Evolutionary conservation across 2,888 invertebrate genomes (phyloP).

Genomic region (Phyllotreta cruciferae): DNA sequence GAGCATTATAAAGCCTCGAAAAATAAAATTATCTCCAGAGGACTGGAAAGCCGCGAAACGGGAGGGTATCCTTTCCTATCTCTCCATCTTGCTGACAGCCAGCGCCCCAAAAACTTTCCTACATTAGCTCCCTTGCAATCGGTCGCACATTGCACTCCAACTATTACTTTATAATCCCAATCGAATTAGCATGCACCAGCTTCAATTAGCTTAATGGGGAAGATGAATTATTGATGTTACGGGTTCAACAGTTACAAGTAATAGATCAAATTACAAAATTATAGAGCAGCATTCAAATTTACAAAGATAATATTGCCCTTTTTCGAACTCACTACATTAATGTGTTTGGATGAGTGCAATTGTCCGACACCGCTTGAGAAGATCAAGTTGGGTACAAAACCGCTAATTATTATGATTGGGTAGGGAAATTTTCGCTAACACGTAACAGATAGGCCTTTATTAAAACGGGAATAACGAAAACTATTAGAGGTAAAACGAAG

Average conservation of each 20-base stretch:
- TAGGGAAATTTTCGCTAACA: conserved; percentile 25
- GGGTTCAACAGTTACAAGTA: too few relatives aligned
- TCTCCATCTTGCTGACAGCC: conserved; percentile 21
- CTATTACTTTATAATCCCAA: background rate
- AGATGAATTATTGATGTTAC: too few relatives aligned
- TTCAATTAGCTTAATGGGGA: too few relatives aligned
- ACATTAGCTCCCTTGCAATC: conserved; percentile 6
- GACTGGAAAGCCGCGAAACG: conserved; percentile 3
- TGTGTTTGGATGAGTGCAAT: background rate
- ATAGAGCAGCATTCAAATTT: too few relatives aligned
- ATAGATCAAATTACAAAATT: too few relatives aligned
- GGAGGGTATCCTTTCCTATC: conserved; percentile 22
- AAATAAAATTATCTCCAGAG: conserved; percentile 25
- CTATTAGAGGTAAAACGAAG: conserved; percentile 26
- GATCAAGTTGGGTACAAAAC: background rate
- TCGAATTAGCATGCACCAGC: background rate
- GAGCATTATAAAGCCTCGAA: conserved; percentile 6
- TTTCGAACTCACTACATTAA: too few relatives aligned
- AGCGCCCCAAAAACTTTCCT: conserved; percentile 13
- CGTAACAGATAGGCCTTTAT: conserved; percentile 31
- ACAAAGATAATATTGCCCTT: too few relatives aligned
- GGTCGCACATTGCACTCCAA: background rate
- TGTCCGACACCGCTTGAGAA: background rate
- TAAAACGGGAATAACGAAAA: conserved; percentile 27
- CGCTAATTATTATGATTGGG: conserved; percentile 29